Percentiles rank a stretch among this genome's conserved stretches.
Conservation (phyloP, 2,888 invertebrate species). For the Heliconius erato region DNA sequence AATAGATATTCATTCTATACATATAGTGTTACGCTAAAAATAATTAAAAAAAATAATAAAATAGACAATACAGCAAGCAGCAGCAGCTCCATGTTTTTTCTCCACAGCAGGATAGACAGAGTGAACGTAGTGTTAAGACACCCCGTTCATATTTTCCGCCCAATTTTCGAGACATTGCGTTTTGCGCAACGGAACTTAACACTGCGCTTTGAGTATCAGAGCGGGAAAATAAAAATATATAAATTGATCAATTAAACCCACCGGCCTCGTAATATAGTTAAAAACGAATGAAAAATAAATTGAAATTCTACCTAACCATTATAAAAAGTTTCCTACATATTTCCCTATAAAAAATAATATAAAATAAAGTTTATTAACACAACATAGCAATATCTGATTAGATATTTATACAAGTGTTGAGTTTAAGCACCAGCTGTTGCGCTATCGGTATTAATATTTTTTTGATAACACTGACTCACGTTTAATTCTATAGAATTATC, state of each 20-base stretch:
- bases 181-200: background rate
- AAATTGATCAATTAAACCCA: no score
- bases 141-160: background rate
- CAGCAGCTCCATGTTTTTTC: no score
- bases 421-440: background rate
- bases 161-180: background rate
- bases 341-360: background rate
- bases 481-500: background rate
- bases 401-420: constrained; percentile 11
- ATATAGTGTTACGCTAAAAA: no score
- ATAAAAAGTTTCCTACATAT: background rate
- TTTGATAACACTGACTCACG: constrained; percentile 24
- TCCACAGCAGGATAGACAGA: no score
- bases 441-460: background rate
- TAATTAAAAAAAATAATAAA: no score
- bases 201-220: no score
- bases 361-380: constrained; percentile 4
- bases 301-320: background rate
- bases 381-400: constrained; percentile 11
- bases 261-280: no score
- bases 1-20: no score
- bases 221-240: no score
- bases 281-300: background rate
- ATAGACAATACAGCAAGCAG: no score
- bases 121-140: no score